Evolutionary conservation across 2,888 invertebrate genomes (phyloP).

Genomic region (Drosophila kuntzei): DNA sequence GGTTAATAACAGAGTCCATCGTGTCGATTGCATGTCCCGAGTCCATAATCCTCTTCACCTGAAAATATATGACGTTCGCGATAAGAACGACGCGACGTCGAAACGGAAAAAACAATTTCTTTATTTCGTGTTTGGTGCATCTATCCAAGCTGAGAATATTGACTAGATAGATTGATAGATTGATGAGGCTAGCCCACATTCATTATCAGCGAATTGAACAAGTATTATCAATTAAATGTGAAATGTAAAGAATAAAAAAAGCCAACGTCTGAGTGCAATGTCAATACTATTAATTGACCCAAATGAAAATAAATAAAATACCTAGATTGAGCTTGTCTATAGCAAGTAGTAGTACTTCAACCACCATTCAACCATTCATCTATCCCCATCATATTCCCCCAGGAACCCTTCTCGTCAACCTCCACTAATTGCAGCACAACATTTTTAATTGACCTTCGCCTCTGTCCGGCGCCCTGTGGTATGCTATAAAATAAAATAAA

Average conservation of each 20-base stretch:
- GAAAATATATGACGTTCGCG: slow-evolving; percentile 61
- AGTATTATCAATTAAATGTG: slow-evolving; percentile 75
- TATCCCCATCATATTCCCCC: background rate
- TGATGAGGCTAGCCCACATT: slow-evolving; percentile 37
- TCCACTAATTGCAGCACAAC: slow-evolving; percentile 64
- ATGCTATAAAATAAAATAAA: slow-evolving; percentile 28
- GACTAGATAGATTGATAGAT: slow-evolving; percentile 19
- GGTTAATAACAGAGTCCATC: slow-evolving; percentile 42
- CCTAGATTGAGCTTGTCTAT: slow-evolving; percentile 11
- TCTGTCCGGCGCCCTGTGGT: slow-evolving; percentile 43
- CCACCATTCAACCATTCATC: background rate
- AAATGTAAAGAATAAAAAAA: slow-evolving; percentile 34
- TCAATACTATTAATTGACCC: slow-evolving; percentile 70
- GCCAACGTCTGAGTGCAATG: slow-evolving; percentile 59
- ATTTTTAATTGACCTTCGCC: slow-evolving; percentile 77
- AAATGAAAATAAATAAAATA: slow-evolving; percentile 49
- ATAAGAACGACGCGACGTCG: slow-evolving; percentile 52
- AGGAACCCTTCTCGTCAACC: background rate
- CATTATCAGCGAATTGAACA: slow-evolving; percentile 60
- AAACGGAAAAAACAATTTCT: slow-evolving; percentile 35
- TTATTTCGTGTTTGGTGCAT: slow-evolving; percentile 29
- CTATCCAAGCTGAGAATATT: slow-evolving; percentile 28
- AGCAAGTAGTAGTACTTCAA: background rate
- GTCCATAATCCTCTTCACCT: slow-evolving; percentile 66
- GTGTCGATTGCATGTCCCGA: slow-evolving; percentile 59